These are phyloP conservation scores for Chlorocebus sabaeus DNA, from an alignment of 2,113 vertebrate genomes.

Conservation along the genomic window DNA sequence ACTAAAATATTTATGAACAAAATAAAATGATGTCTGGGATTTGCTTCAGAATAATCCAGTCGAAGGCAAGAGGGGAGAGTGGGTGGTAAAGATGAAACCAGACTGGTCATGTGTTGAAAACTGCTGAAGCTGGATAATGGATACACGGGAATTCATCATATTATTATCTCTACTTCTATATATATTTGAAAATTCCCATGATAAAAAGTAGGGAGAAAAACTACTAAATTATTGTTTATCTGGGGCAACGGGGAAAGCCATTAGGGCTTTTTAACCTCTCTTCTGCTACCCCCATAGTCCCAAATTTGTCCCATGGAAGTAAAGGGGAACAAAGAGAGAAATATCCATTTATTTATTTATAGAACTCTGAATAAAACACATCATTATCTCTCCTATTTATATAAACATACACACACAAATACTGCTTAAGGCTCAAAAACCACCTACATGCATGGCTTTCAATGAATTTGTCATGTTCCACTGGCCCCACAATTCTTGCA, in stretches of 20 bases:
- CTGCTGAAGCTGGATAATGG: neutral
- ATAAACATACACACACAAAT: neutral
- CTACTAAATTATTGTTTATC: neutral
- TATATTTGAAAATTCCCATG: neutral
- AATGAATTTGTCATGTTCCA: conserved; percentile 97
- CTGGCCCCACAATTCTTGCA: conserved; percentile 92
- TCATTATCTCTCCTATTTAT: neutral
- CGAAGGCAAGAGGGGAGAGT: neutral
- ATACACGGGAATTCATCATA: neutral
- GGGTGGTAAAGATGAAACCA: neutral
- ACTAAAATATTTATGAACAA: conserved; percentile 28
- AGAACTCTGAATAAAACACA: conserved; percentile 31
- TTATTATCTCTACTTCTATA: neutral
- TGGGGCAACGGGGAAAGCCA: neutral
- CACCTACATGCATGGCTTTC: conserved; percentile 95
- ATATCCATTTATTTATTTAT: conserved; percentile 23
- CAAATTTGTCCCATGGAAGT: conserved; percentile 35
- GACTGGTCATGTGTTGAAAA: neutral
- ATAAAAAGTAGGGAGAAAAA: neutral
- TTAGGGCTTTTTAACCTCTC: neutral
- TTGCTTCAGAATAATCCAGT: conserved; percentile 26
- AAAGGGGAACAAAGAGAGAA: neutral
- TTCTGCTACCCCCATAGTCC: neutral
- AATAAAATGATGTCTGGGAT: neutral
- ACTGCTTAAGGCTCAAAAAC: neutral